Conservation (phyloP, 1,140 invertebrate genomes). For the Nebria ingens region DNA sequence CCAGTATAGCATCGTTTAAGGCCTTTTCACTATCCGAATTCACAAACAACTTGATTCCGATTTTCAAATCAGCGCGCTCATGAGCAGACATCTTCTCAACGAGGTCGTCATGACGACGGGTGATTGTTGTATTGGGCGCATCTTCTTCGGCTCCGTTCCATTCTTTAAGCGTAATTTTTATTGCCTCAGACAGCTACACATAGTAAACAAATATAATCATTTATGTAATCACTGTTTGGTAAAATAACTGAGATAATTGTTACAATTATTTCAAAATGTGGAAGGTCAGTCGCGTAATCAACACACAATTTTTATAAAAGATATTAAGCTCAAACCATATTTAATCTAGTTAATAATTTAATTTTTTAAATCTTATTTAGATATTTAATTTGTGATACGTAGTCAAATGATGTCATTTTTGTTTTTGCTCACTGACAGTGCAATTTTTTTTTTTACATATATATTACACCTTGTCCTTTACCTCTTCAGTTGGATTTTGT, state of each 20-base stretch:
- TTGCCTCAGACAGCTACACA: slow-evolving; percentile 61
- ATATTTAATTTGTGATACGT: too few species aligned
- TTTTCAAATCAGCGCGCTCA: slow-evolving; percentile 48
- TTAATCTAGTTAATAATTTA: too few species aligned
- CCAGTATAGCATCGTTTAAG: slow-evolving; percentile 44
- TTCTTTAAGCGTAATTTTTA: slow-evolving; percentile 52
- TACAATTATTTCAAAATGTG: too few species aligned
- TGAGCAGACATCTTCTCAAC: slow-evolving; percentile 47
- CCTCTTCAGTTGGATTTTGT: slow-evolving; percentile 73
- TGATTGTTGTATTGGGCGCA: slow-evolving; percentile 25
- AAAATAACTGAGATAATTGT: slow-evolving; percentile 12
- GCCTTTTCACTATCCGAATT: slow-evolving; percentile 42
- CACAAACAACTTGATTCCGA: slow-evolving; percentile 53
- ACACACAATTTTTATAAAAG: too few species aligned
- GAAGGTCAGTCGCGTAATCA: too few species aligned
- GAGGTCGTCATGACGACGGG: slow-evolving; percentile 42
- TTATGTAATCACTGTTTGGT: too few species aligned
- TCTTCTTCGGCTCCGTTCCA: slow-evolving; percentile 32
- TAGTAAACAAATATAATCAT: too few species aligned
- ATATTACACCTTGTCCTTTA: slow-evolving; percentile 30
- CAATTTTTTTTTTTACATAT: too few species aligned
- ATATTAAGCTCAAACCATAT: too few species aligned
- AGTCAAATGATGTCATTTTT: too few species aligned
- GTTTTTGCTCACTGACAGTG: slow-evolving; percentile 18
- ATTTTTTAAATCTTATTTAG: too few species aligned